Conservation (phyloP, 2,113 vertebrate species). For the Plecotus auritus region DNA sequence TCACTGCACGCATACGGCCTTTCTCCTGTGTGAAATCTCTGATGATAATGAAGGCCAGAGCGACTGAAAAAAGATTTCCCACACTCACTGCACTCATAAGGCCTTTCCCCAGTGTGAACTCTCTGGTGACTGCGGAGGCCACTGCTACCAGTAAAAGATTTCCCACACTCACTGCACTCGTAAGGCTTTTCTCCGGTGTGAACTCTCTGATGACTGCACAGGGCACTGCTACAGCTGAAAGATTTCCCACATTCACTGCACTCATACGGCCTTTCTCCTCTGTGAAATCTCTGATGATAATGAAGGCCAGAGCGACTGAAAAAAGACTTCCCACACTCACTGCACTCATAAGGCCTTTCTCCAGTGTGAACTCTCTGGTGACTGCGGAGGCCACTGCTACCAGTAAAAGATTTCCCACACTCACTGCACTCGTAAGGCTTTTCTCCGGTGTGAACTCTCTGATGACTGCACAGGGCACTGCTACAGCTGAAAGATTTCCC, state of each 20-base stretch:
- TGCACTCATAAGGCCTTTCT: not conserved
- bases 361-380: not conserved
- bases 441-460: not conserved
- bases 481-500: not conserved
- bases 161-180: not conserved
- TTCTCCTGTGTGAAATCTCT: not conserved
- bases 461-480: not conserved
- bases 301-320: not conserved
- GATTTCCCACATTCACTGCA: not conserved
- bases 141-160: not conserved
- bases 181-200: not conserved
- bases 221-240: not conserved
- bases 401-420: not conserved
- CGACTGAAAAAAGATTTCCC: not conserved
- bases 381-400: not conserved
- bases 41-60: not conserved
- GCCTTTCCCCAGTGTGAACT: not conserved
- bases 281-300: not conserved
- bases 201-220: not conserved
- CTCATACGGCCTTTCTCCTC: not conserved
- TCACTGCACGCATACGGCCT: not conserved
- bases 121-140: not conserved
- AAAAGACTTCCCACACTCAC: not conserved
- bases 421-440: not conserved
- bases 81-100: not conserved